Evolutionary conservation across 30 jellyfish, hydroid and myxozoan genomes (phyloP).

Genomic region (Pelagia noctiluca): DNA sequence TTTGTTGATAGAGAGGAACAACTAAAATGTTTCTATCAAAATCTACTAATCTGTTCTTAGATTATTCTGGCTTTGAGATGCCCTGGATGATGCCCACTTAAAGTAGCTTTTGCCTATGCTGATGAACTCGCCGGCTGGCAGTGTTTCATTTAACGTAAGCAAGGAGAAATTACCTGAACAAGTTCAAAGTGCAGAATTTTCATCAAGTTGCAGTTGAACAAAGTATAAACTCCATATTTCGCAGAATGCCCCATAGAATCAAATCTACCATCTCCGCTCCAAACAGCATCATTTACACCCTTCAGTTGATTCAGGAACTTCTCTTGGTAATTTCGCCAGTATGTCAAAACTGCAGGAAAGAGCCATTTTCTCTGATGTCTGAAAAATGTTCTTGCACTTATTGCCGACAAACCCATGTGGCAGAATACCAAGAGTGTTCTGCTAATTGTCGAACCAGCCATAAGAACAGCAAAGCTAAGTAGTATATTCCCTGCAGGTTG

Average conservation of each 20-base stretch:
- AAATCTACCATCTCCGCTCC: constrained; percentile 57
- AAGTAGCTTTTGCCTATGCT: too few relatives aligned
- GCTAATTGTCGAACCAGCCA: constrained; percentile 1
- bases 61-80: too few relatives aligned
- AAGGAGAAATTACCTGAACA: constrained; percentile 27
- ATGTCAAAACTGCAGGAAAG: constrained; percentile 17
- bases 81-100: too few relatives aligned
- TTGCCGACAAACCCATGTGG: constrained; percentile 24
- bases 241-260: constrained; percentile 60
- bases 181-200: constrained; percentile 46
- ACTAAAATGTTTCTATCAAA: too few relatives aligned
- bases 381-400: constrained; percentile 13
- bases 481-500: constrained; percentile 25
- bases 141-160: too few relatives aligned
- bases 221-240: constrained; percentile 31
- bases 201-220: constrained; percentile 1
- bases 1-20: too few relatives aligned
- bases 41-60: too few relatives aligned
- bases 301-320: background rate
- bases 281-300: background rate
- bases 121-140: too few relatives aligned
- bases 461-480: constrained; percentile 2
- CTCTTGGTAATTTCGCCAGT: constrained; percentile 18
- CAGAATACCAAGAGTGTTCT: constrained; percentile 11
- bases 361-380: constrained; percentile 36